A percentile compares a stretch with the other conserved stretches of the same genome.
These are phyloP conservation scores for Pocillopora meandrina DNA, from an alignment of 92 coral and sea anemone species.

Conservation along the genomic window DNA sequence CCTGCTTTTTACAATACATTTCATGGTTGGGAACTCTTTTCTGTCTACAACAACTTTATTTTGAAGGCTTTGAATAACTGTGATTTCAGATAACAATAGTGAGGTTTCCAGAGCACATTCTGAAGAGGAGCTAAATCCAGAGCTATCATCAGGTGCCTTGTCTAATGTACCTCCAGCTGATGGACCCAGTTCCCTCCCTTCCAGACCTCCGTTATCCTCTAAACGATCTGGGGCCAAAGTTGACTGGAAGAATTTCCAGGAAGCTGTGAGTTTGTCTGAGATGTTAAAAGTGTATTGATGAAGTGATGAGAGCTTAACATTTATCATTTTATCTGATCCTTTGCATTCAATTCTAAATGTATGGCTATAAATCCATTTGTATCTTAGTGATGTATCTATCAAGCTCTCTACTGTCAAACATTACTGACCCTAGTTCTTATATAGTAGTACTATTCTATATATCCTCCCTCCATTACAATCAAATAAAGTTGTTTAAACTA, in stretches of 20 bases:
- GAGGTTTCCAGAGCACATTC: constrained; percentile 77
- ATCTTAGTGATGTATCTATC: too few species aligned
- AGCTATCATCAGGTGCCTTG: background rate
- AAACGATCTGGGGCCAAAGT: constrained; percentile 66
- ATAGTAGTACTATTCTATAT: too few species aligned
- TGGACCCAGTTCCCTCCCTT: constrained; percentile 9
- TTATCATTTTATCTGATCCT: too few species aligned
- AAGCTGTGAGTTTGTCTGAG: constrained; percentile 68
- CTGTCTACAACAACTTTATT: too few species aligned
- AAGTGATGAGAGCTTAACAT: too few species aligned
- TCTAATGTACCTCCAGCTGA: constrained; percentile 45
- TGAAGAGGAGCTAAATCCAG: constrained; percentile 65
- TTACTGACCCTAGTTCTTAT: too few species aligned
- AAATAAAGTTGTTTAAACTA: too few species aligned
- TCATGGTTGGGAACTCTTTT: too few species aligned
- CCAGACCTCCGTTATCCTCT: constrained; percentile 26
- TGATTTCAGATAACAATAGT: constrained; percentile 50
- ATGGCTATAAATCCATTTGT: too few species aligned
- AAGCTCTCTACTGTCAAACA: too few species aligned
- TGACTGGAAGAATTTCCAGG: constrained; percentile 94
- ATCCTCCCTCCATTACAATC: too few species aligned
- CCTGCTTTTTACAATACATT: background rate
- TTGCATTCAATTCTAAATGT: too few species aligned
- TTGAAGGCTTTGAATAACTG: background rate
- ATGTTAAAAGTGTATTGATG: background rate